A percentile compares a stretch with the other conserved stretches of the same genome.
Evolutionary conservation across 2,888 invertebrate genomes (phyloP).

Genomic region (Antheraea assamensis): DNA sequence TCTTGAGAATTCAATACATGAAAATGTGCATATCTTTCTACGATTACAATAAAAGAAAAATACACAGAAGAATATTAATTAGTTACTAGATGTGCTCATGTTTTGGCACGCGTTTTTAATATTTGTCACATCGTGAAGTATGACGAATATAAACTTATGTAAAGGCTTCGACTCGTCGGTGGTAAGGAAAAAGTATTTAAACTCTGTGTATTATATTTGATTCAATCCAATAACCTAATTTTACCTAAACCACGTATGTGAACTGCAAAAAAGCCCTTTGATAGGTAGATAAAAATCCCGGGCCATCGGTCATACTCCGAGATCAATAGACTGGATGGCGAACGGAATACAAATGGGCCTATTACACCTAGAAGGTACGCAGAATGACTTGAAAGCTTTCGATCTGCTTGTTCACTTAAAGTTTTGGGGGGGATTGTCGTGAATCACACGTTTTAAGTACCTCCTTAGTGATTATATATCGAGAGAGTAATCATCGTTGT

Average conservation of each 20-base stretch:
- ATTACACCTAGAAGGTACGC: constrained; percentile 18
- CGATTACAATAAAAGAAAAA: too few relatives aligned
- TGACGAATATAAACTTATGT: too few relatives aligned
- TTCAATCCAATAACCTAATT: not conserved
- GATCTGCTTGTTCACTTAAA: constrained; percentile 1
- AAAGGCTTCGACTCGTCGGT: too few relatives aligned
- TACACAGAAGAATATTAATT: too few relatives aligned
- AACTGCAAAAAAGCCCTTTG: not conserved
- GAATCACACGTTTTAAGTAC: not conserved
- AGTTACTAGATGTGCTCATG: too few relatives aligned
- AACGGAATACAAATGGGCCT: constrained; percentile 20
- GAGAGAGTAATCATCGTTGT: too few relatives aligned
- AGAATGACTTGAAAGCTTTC: constrained; percentile 19
- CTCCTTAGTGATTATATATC: not conserved
- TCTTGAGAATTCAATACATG: not conserved
- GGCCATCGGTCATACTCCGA: not conserved
- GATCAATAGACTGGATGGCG: constrained; percentile 8
- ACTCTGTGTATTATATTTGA: not conserved
- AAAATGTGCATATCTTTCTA: not conserved
- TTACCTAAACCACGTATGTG: not conserved
- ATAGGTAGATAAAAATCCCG: constrained; percentile 7
- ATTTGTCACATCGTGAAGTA: too few relatives aligned
- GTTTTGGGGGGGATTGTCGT: not conserved
- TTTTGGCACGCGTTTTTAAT: too few relatives aligned
- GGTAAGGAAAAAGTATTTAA: too few relatives aligned